These are phyloP conservation scores for Trichoplusia ni DNA, from an alignment of 1,140 invertebrate genomes.

Conservation along the genomic window DNA sequence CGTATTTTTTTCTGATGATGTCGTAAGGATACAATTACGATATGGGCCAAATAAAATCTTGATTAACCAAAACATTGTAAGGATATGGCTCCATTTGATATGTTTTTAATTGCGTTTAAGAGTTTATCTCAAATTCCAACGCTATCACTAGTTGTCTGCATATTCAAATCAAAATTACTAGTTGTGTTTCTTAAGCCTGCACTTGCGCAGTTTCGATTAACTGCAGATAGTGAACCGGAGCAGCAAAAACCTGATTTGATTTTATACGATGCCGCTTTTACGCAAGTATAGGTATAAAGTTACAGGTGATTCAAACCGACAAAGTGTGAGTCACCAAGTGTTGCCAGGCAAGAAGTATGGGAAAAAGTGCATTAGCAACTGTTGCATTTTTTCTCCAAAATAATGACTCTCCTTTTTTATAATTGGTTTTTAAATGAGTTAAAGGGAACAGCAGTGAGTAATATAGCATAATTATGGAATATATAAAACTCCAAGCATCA, in stretches of 20 bases:
- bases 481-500: no score
- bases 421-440: conserved; percentile 11
- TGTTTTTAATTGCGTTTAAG: no score
- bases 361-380: conserved; percentile 16
- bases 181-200: conserved; percentile 14
- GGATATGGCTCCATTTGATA: no score
- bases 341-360: neutral
- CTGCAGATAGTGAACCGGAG: conserved; percentile 9
- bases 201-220: conserved; percentile 12
- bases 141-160: conserved; percentile 2
- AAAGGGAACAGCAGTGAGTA: neutral
- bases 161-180: conserved; percentile 22
- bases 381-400: neutral
- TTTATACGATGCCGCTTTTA: no score
- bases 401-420: neutral
- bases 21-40: no score
- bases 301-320: no score
- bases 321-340: neutral
- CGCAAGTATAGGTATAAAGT: no score
- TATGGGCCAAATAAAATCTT: no score
- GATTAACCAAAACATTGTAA: no score
- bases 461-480: no score
- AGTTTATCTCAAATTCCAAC: no score
- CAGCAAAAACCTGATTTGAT: conserved; percentile 14
- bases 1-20: no score